Evolutionary conservation across 2,113 vertebrate genomes (phyloP), one percentile per base, ranked within the genome.

Genomic region (Cephalopholis sonnerati): DNA sequence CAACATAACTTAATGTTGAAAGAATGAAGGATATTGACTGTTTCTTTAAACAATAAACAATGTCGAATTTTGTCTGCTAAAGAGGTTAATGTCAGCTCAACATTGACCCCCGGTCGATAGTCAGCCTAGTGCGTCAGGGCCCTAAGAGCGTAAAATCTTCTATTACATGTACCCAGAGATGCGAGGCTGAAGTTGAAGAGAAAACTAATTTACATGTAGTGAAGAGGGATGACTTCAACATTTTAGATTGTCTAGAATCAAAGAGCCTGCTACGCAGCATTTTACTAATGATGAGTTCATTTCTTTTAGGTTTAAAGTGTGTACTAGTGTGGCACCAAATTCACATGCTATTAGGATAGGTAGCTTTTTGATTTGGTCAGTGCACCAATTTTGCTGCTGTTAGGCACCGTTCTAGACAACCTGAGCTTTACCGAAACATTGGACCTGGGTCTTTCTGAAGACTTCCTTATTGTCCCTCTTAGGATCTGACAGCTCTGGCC

Each of bases 401-500:
- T 7, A 44, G 44, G 15, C 50, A 2, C 41, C 17, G 5, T 65
- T 55, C 62, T 11, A 65, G 50, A 54, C 15, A 51, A 41, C 50
- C 61, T 22, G 61, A 46, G 13, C 24, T 55, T 48, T 36, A 8
- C 39, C 25, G 11, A 58, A 29, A 13, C 50, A 10, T 15, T 8
- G 0, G 24, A 66, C 27, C 24, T 1, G 20, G 7, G 20, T 18
- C 3, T n/a, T 16, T 32, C 22, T 53, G 89, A 67, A 82, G 39
- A 69, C 46, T 15, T 57, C 1, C 13, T 63, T 15, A 1, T 22
- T 39, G 11, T 55, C 63, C 20, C 54, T 27, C 48, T 18, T n/a
- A 99, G 98, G 98, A 99, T 88, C 94, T 99, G 93, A 98, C 98
- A 0, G 97, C 97, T 2, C 89, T 99, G 84, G 98, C 98, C 54